phyloP scores from a whole-genome alignment of 1,140 invertebrate species.

The Ceratosolen fusciceps region DNA sequence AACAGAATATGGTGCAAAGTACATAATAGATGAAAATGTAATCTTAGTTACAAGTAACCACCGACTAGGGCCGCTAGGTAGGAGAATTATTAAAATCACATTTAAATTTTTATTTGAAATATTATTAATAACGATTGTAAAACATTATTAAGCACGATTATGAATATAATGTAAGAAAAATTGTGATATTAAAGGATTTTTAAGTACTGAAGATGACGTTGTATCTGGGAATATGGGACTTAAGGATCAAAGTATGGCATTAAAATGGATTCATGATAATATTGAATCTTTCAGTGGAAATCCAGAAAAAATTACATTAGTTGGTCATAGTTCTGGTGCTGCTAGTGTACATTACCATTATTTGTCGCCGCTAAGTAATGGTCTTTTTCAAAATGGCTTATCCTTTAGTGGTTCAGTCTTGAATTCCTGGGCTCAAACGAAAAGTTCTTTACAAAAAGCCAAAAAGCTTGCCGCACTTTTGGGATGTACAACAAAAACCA shows the following conservation, averaged over 20 bases:
- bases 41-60: slow-evolving; percentile 76
- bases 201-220: slow-evolving; percentile 73
- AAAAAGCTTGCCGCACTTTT: slow-evolving; percentile 76
- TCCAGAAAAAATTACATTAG: slow-evolving; percentile 69
- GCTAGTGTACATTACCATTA: slow-evolving; percentile 76
- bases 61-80: slow-evolving; percentile 72
- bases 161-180: too few relatives aligned
- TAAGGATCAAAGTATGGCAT: slow-evolving; percentile 75
- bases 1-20: slow-evolving; percentile 66
- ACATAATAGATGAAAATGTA: slow-evolving; percentile 73
- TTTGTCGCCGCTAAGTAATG: slow-evolving; percentile 67
- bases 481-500: slow-evolving; percentile 77
- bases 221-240: slow-evolving; percentile 75
- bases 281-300: slow-evolving; percentile 73
- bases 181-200: slow-evolving; percentile 66
- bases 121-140: not conserved
- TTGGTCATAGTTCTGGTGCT: slow-evolving; percentile 72
- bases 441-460: slow-evolving; percentile 78
- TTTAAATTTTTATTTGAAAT: not conserved
- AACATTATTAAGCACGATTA: not conserved
- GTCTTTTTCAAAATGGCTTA: slow-evolving; percentile 75
- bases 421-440: slow-evolving; percentile 79
- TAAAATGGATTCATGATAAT: slow-evolving; percentile 75
- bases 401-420: slow-evolving; percentile 84
- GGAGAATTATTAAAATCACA: slow-evolving; percentile 24